phyloP scores from a whole-genome alignment of 2,888 invertebrate species.

The Ephialtes manifestator region DNA sequence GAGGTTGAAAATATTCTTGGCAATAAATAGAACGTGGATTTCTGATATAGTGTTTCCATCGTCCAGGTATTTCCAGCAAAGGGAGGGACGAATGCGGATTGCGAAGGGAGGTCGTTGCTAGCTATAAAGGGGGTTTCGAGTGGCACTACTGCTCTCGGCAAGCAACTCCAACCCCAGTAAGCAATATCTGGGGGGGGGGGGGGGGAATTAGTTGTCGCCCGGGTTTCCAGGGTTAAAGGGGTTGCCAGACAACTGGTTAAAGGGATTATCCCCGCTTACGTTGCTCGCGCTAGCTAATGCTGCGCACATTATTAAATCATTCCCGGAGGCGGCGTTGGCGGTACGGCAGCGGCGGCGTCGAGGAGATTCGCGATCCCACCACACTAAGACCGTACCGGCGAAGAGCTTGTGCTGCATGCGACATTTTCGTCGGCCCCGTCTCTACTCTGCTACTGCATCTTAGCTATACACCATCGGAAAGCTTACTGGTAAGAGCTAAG shows the following conservation, averaged over 20 bases:
- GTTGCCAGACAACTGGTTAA: slow-evolving; percentile 84
- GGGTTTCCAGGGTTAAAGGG: slow-evolving; percentile 81
- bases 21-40: background rate
- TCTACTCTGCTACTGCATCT: slow-evolving; percentile 39
- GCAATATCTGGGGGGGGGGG: slow-evolving; percentile 80
- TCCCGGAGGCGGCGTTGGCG: slow-evolving; percentile 73
- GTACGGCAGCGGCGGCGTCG: slow-evolving; percentile 43
- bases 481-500: slow-evolving; percentile 54
- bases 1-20: background rate
- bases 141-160: slow-evolving; percentile 30
- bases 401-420: slow-evolving; percentile 50
- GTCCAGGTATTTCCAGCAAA: slow-evolving; percentile 13
- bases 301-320: slow-evolving; percentile 84
- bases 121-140: slow-evolving; percentile 26
- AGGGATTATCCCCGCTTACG: slow-evolving; percentile 84
- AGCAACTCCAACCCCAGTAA: slow-evolving; percentile 60
- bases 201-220: slow-evolving; percentile 82
- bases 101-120: background rate
- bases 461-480: slow-evolving; percentile 35
- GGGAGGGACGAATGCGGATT: background rate
- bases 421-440: slow-evolving; percentile 53
- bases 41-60: background rate
- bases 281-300: slow-evolving; percentile 80
- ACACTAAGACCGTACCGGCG: slow-evolving; percentile 52
- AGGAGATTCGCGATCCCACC: slow-evolving; percentile 37